Conservation (phyloP, 1,140 invertebrate genomes). For the Bombus confusus region DNA sequence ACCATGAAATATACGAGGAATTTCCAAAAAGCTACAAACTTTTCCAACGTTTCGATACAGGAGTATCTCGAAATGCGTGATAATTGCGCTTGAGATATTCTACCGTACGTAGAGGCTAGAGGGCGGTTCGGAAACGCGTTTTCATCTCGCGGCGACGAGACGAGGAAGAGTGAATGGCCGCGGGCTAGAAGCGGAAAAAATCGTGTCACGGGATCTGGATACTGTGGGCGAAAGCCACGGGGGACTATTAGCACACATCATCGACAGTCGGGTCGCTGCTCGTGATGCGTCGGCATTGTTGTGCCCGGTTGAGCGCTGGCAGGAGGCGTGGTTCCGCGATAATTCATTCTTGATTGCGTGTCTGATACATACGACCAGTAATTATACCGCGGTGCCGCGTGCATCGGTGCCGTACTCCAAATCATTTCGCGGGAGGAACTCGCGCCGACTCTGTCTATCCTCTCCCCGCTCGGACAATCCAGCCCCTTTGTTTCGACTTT, state of each 20-base stretch:
- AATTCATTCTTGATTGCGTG: slow-evolving; percentile 83
- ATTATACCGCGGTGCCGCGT: slow-evolving; percentile 72
- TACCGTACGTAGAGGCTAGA: neutral
- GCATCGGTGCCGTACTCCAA: slow-evolving; percentile 52
- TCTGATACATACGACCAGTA: slow-evolving; percentile 81
- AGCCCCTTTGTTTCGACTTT: slow-evolving; percentile 30
- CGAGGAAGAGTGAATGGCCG: slow-evolving; percentile 37
- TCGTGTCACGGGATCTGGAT: slow-evolving; percentile 66
- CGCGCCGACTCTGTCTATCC: slow-evolving; percentile 8
- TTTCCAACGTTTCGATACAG: too few relatives aligned
- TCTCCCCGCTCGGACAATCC: neutral
- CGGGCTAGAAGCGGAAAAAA: slow-evolving; percentile 43
- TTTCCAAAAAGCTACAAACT: too few relatives aligned
- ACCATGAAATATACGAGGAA: too few relatives aligned
- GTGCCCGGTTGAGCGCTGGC: slow-evolving; percentile 72
- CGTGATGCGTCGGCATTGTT: slow-evolving; percentile 80
- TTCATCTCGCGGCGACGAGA: slow-evolving; percentile 8
- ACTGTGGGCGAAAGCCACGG: slow-evolving; percentile 69
- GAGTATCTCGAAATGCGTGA: too few relatives aligned
- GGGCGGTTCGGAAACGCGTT: slow-evolving; percentile 7
- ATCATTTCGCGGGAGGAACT: slow-evolving; percentile 49
- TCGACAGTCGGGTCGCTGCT: slow-evolving; percentile 79
- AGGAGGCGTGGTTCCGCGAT: slow-evolving; percentile 77
- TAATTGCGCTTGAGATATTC: too few relatives aligned
- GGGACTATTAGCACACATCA: slow-evolving; percentile 81